These are phyloP conservation scores for Labeo rohita DNA, from an alignment of 2,113 vertebrate genomes.

Conservation along the genomic window DNA sequence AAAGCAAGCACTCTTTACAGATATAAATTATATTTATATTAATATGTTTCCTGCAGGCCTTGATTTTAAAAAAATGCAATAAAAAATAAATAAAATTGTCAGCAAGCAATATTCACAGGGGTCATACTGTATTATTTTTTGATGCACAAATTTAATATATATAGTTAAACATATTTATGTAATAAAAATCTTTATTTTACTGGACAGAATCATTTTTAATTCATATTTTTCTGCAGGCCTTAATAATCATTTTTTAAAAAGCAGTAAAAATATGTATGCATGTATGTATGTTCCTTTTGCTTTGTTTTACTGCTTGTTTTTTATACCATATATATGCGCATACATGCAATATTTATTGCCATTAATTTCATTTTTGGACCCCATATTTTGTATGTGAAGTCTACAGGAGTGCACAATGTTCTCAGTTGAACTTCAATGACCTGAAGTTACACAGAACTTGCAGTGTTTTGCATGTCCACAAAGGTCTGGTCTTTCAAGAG, in stretches of 20 bases:
- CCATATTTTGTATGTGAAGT: neutral
- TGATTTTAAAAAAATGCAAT: too few relatives aligned
- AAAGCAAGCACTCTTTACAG: neutral
- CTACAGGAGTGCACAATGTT: neutral
- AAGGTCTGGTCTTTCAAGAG: neutral
- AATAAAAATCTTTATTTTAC: neutral
- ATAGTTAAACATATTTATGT: neutral
- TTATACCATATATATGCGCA: neutral
- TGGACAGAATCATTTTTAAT: neutral
- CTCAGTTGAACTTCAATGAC: neutral
- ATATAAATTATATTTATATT: too few relatives aligned
- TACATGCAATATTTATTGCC: too few relatives aligned
- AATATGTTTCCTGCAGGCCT: too few relatives aligned
- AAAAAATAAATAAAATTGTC: too few relatives aligned
- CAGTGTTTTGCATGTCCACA: neutral
- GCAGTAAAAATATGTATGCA: neutral
- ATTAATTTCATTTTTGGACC: neutral
- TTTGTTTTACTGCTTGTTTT: too few relatives aligned
- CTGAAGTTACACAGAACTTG: neutral
- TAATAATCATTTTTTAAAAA: neutral
- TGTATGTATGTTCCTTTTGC: too few relatives aligned
- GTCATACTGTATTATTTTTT: neutral
- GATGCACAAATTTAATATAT: neutral
- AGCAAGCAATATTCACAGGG: neutral
- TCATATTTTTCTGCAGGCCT: neutral